Conservation (phyloP, 2,797 vertebrate genomes). For the Pyrrhura leucotis region DNA sequence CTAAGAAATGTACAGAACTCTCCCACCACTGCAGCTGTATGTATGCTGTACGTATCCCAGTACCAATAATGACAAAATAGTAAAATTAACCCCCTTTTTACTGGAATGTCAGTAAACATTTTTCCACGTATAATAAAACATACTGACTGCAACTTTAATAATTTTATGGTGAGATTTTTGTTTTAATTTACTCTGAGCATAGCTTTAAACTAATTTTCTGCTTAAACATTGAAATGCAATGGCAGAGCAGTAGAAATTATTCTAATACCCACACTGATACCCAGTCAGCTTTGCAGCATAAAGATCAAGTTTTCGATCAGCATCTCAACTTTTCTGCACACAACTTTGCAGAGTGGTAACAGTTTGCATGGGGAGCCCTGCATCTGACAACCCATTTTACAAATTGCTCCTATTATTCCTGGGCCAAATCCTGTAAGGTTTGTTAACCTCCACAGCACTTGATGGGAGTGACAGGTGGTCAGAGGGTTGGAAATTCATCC, state of each 20-base stretch:
- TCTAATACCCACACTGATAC: background rate
- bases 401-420: background rate
- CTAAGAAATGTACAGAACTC: background rate
- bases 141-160: background rate
- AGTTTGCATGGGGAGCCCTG: background rate
- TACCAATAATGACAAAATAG: background rate
- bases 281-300: background rate
- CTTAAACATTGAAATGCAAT: background rate
- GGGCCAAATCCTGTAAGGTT: background rate
- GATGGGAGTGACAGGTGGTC: constrained; percentile 2
- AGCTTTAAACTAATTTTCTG: background rate
- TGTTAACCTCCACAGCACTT: background rate
- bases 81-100: background rate
- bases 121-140: background rate
- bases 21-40: background rate
- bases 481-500: background rate
- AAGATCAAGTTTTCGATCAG: background rate
- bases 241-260: background rate
- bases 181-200: background rate
- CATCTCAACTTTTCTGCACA: background rate
- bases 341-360: background rate
- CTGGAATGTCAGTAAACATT: background rate
- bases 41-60: background rate
- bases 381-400: background rate
- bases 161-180: background rate